Percentiles rank a stretch among this genome's conserved stretches.
These are phyloP conservation scores for Oryzias melastigma DNA, from an alignment of 2,113 vertebrate genomes.

Conservation along the genomic window DNA sequence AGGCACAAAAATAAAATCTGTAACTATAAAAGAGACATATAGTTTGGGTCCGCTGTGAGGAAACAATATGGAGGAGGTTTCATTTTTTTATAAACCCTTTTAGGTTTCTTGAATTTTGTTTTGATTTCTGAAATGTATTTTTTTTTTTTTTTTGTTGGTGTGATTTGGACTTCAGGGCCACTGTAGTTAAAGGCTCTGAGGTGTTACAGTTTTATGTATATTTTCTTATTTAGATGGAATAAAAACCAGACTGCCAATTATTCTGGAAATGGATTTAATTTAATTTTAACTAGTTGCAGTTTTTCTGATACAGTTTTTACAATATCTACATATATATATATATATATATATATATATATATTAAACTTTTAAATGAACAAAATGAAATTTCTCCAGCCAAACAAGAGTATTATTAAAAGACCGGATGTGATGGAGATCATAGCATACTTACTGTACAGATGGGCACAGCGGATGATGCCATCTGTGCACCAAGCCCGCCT, in stretches of 20 bases:
- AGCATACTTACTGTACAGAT: constrained; percentile 48
- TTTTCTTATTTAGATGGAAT: constrained; percentile 16
- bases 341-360: constrained; percentile 4
- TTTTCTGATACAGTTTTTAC: neutral
- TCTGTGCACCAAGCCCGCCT: constrained; percentile 43
- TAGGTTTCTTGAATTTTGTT: too few species aligned
- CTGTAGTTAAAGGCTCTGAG: too few species aligned
- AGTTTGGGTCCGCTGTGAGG: too few species aligned
- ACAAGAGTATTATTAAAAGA: constrained; percentile 28
- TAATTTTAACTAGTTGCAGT: constrained; percentile 1
- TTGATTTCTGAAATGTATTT: too few species aligned
- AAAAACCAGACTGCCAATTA: constrained; percentile 6
- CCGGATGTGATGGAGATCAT: constrained; percentile 21
- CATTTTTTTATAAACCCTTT: too few species aligned
- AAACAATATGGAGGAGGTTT: too few species aligned
- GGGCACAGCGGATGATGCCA: constrained; percentile 43
- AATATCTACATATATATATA: too few species aligned
- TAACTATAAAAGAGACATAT: too few species aligned
- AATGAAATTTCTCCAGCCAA: constrained; percentile 3
- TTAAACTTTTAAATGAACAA: neutral
- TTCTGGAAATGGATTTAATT: neutral
- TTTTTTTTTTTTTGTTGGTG: too few species aligned
- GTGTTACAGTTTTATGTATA: neutral
- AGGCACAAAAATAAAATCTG: too few species aligned
- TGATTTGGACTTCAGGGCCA: too few species aligned